phyloP scores from a whole-genome alignment of 53 echinoderm and acorn worm species.

The Antedon mediterranea region DNA sequence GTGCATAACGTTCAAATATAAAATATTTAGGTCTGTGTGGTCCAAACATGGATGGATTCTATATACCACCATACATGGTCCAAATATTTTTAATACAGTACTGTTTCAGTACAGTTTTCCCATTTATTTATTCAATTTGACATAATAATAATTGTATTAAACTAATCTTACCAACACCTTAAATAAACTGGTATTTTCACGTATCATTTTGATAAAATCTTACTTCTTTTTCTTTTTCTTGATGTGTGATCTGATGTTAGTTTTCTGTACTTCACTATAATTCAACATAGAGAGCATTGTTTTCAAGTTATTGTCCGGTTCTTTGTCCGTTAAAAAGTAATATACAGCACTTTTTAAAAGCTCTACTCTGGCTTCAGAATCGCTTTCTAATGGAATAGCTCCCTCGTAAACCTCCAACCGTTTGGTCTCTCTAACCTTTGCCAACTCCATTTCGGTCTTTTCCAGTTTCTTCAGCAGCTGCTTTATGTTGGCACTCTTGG shows the following conservation, averaged over 20 bases:
- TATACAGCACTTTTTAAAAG: slow-evolving; percentile 40
- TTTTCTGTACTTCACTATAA: slow-evolving; percentile 36
- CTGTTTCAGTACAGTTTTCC: too few species aligned
- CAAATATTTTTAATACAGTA: too few species aligned
- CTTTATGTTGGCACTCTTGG: slow-evolving; percentile 15
- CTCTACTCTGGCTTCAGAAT: slow-evolving; percentile 41
- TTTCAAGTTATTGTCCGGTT: slow-evolving; percentile 31
- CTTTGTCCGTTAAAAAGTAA: slow-evolving; percentile 31
- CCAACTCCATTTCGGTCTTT: slow-evolving; percentile 35
- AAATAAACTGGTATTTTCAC: too few species aligned
- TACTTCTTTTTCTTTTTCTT: slow-evolving; percentile 29
- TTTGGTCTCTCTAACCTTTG: slow-evolving; percentile 25
- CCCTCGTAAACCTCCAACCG: slow-evolving; percentile 27
- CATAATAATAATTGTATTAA: too few species aligned
- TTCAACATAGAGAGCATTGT: slow-evolving; percentile 35
- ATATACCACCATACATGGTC: too few species aligned
- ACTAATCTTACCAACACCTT: too few species aligned
- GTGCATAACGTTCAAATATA: too few species aligned
- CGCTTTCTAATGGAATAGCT: slow-evolving; percentile 16
- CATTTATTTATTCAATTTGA: too few species aligned
- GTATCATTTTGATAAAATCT: too few species aligned
- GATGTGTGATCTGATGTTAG: slow-evolving; percentile 18
- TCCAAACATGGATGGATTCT: too few species aligned
- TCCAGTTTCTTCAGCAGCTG: slow-evolving; percentile 26
- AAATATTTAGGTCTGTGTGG: too few species aligned